phyloP scores from a whole-genome alignment of 2,888 invertebrate species.

The Cephus sareptanus region DNA sequence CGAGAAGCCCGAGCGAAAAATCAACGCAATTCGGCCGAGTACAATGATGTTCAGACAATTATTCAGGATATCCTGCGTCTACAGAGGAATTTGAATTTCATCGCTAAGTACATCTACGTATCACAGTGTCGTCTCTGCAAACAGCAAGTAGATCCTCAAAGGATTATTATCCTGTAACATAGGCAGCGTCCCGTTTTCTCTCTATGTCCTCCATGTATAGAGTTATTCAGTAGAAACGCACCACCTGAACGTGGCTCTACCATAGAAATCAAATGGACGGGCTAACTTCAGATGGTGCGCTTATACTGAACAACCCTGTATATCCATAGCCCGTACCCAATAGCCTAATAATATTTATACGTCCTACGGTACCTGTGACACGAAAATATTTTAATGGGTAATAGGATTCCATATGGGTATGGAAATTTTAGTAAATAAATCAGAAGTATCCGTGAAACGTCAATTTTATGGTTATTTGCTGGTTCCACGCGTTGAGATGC shows the following conservation, averaged over 20 bases:
- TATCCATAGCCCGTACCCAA: not conserved
- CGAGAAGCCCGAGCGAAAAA: not conserved
- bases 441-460: too few species aligned
- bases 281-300: too few species aligned
- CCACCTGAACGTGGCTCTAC: too few species aligned
- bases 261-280: too few species aligned
- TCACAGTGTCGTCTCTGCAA: not conserved
- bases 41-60: not conserved
- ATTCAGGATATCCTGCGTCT: not conserved
- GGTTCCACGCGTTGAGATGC: not conserved
- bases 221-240: too few species aligned
- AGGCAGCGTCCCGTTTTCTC: not conserved
- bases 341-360: not conserved
- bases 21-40: not conserved
- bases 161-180: not conserved
- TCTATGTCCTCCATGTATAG: not conserved
- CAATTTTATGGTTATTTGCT: not conserved
- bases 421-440: too few species aligned
- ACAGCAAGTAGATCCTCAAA: not conserved
- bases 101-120: not conserved
- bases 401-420: not conserved
- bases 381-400: not conserved
- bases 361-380: not conserved
- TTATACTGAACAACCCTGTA: too few species aligned
- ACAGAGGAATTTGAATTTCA: not conserved